Percentiles rank a stretch among this genome's conserved stretches.
phyloP scores from a whole-genome alignment of 2,113 vertebrate genomes.

The Phainopepla nitens region DNA sequence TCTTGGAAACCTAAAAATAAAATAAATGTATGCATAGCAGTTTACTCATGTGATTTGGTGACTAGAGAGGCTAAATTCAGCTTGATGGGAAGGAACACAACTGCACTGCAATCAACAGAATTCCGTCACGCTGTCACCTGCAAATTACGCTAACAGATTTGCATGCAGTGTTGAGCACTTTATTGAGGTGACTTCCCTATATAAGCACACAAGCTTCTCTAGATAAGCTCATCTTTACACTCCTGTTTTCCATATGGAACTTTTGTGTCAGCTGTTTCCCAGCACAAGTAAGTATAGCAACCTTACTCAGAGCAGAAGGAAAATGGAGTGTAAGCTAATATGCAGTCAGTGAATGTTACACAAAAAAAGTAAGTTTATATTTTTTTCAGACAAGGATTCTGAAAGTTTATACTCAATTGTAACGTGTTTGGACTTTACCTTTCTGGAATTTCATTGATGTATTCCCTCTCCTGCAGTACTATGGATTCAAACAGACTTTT shows the following conservation, averaged over 20 bases:
- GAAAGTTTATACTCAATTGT: not conserved
- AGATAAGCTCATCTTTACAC: not conserved
- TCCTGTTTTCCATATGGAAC: not conserved
- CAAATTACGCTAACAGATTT: not conserved
- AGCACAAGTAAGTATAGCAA: not conserved
- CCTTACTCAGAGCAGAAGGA: not conserved
- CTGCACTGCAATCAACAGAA: not conserved
- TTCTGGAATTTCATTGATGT: not conserved
- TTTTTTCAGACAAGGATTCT: not conserved
- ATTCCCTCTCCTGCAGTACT: not conserved
- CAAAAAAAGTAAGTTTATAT: not conserved
- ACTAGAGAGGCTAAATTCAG: conserved; percentile 25
- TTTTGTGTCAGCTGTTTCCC: not conserved
- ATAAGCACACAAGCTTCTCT: not conserved
- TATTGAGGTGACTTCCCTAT: not conserved
- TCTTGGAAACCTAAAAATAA: conserved; percentile 43
- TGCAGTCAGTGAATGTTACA: not conserved
- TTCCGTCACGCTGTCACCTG: not conserved
- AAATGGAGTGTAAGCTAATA: not conserved
- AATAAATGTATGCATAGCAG: not conserved
- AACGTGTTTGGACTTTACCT: not conserved
- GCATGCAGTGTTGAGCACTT: not conserved
- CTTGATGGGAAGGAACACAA: conserved; percentile 8
- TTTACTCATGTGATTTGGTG: conserved; percentile 23
- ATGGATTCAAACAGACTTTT: not conserved